Base-by-base conservation (phyloP, 1,140 invertebrate species). In the Cherax quadricarinatus region DNA sequence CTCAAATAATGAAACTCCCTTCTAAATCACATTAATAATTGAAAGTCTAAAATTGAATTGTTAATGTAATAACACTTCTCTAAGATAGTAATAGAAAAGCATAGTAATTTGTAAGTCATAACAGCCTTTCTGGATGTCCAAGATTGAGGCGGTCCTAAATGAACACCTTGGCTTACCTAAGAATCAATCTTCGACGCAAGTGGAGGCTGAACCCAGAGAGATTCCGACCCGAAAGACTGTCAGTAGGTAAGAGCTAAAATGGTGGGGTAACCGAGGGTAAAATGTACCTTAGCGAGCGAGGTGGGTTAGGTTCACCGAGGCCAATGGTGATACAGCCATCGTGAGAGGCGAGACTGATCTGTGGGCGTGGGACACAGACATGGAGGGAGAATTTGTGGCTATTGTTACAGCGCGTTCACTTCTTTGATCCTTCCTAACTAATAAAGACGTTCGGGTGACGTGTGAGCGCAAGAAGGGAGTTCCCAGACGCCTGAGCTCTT, bases 341-440 rank as follows among this genome's bases (percentile, higher is more conserved):
- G 9, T 60, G 57, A 9, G 9, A 60, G 9, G 9, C 57, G 16
- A 9, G 9, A 16, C 9, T 16, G 57, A 60, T 60, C 57, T 60
- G 57, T 60, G 57, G 57, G 57, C 57, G 57, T 9, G 16, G 57
- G 16, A 60, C 57, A 60, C 57, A 60, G 57, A 81, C 80, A 81
- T 81, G 80, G 80, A 21, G 48, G 80, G 48, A 21, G 30, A 81
- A 81, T 81, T 81, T 81, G 80, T 81, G 80, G 80, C 78, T 80
- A 80, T 80, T 80, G 78, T 80, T 80, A 80, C 78, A 80, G 41
- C 78, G 78, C 78, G 78, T 80, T 80, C 78, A 80, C 78, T 80
- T 80, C 78, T 80, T 80, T 80, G 78, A 80, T 80, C 78, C 24
- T 80, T 80, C 78, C 78, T 80, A 80, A 80, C 78, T 80, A 80